Evolutionary conservation across 30 jellyfish, hydroid and myxozoan species (phyloP), one percentile per base, ranked within the genome.

Genomic region (Chrysaora quinquecirrha): DNA sequence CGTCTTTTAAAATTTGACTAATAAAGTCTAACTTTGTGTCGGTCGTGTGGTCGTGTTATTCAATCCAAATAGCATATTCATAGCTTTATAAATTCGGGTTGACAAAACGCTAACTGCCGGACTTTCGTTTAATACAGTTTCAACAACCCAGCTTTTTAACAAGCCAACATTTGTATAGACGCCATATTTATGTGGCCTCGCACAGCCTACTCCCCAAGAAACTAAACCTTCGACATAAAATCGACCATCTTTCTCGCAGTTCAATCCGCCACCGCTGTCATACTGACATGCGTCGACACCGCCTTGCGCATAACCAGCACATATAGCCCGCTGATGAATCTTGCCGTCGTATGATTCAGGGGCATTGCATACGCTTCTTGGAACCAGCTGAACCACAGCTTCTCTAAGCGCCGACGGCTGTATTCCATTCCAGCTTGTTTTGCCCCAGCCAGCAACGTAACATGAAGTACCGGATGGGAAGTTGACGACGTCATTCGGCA

Each of bases 191-290:
- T 87, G 61, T 29, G 96, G 96, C 62, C 84, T 43, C 27, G 97
- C 98, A 80, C 98, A 92, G 19, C 85, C 95, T 78, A 62, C 76
- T 0, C 98, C 98, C 86, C 97, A 92, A 2, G 98, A 92, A 22
- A 92, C 95, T 46, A 92, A 80, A 14, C 98, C 98, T 30, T 83
- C 69, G 9, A 81, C 91, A 48, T 79, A 92, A 84, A 94, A 92
- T 34, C 89, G 30, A 29, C 95, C 95, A 1, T 86, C 43, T 27
- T 63, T 64, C 63, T 78, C 85, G 60, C 98, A 92, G 20, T 83
- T 87, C 56, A 92, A 80, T 12, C 93, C 95, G 1, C 98, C 98
- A 16, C 98, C 98, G 67, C 98, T 92, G 85, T 92, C 98, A 54
- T 85, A 92, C 20, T 92, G 95, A 64, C 98, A 92, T 48, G 98